phyloP scores from a whole-genome alignment of 2,888 invertebrate species.

The Pammene aurita region DNA sequence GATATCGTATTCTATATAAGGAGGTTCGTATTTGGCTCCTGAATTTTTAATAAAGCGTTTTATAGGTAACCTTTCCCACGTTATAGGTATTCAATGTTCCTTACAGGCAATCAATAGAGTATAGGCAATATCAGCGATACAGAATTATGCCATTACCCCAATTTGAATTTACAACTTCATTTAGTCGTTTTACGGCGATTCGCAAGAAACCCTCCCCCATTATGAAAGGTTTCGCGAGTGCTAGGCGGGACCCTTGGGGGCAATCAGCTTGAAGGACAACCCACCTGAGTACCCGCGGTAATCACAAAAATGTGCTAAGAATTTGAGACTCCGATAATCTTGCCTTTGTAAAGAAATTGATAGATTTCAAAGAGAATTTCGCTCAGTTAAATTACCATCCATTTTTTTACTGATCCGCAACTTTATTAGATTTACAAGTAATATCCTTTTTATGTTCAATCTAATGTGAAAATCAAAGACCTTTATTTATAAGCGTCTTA shows the following conservation, averaged over 20 bases:
- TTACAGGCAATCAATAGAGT: conserved; percentile 19
- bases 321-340: conserved; percentile 38
- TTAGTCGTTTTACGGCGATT: conserved; percentile 45
- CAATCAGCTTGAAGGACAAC: conserved; percentile 43
- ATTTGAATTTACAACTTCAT: conserved; percentile 51
- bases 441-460: neutral
- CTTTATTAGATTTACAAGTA: conserved; percentile 4
- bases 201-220: conserved; percentile 44
- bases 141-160: conserved; percentile 51
- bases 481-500: too few species aligned
- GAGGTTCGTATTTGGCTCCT: neutral
- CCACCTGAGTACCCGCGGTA: conserved; percentile 44
- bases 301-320: conserved; percentile 42
- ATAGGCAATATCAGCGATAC: conserved; percentile 38
- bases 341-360: conserved; percentile 31
- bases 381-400: conserved; percentile 27
- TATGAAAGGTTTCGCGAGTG: conserved; percentile 46
- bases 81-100: neutral
- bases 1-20: neutral
- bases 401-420: conserved; percentile 13
- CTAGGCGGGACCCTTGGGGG: conserved; percentile 44
- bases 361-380: conserved; percentile 34
- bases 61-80: neutral
- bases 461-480: neutral
- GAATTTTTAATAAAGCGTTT: neutral